Evolutionary conservation across 2,888 invertebrate genomes (phyloP).

Genomic region (Geophilus truncorum): DNA sequence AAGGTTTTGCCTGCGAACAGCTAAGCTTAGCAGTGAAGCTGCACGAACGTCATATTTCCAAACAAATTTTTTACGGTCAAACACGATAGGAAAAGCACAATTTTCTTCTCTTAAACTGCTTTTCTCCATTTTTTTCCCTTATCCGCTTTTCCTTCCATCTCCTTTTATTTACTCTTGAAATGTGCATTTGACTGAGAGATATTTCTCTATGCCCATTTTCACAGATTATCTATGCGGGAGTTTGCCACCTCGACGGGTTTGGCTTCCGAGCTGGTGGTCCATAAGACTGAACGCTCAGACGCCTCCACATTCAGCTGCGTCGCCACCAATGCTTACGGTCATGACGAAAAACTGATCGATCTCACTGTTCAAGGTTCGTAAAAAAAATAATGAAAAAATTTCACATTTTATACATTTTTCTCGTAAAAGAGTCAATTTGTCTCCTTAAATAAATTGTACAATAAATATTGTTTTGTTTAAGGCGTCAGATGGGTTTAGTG

Average conservation of each 20-base stretch:
- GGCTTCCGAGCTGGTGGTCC: slow-evolving; percentile 29
- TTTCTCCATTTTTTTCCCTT: not conserved
- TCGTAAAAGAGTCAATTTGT: too few relatives aligned
- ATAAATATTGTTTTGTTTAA: too few relatives aligned
- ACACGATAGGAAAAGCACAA: not conserved
- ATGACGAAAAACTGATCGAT: slow-evolving; percentile 32
- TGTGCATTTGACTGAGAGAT: not conserved
- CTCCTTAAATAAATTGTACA: too few relatives aligned
- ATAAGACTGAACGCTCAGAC: slow-evolving; percentile 10
- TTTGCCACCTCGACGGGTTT: slow-evolving; percentile 25
- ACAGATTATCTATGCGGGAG: slow-evolving; percentile 29
- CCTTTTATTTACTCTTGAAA: not conserved
- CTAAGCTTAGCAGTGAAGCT: not conserved
- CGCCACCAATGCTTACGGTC: slow-evolving; percentile 32
- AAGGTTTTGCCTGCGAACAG: not conserved
- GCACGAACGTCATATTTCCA: not conserved
- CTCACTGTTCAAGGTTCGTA: slow-evolving; percentile 31
- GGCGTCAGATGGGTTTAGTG: too few relatives aligned
- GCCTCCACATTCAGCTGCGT: slow-evolving; percentile 33
- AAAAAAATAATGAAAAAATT: not conserved
- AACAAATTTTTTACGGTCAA: not conserved
- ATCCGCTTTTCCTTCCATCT: not conserved
- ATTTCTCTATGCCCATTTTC: slow-evolving; percentile 10
- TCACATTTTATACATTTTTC: too few relatives aligned
- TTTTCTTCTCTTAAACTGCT: not conserved